Conservation (phyloP, 2,797 vertebrate genomes). For the Sandelia bainsii region DNA sequence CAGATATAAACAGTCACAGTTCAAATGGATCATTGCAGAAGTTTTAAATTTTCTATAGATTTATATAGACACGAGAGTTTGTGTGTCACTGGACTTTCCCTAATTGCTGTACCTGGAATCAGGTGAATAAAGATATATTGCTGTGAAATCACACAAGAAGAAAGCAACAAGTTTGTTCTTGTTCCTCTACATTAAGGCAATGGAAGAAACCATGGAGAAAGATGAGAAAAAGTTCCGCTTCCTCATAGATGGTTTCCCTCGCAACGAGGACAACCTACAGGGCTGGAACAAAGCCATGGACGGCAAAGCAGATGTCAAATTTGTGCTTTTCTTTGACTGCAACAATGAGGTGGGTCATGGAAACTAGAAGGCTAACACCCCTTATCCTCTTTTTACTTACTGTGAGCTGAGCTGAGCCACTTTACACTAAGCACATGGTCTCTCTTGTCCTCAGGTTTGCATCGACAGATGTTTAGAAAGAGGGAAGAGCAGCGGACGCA, state of each 20-base stretch:
- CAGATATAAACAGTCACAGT: neutral
- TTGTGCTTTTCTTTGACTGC: slow-evolving; percentile 98
- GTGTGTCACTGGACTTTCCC: neutral
- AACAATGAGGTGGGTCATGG: slow-evolving; percentile 87
- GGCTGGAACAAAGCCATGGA: slow-evolving; percentile 95
- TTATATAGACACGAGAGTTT: neutral
- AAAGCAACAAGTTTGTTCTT: neutral
- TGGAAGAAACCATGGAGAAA: slow-evolving; percentile 92
- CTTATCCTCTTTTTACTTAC: neutral
- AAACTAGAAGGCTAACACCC: neutral
- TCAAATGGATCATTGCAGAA: neutral
- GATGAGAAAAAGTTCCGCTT: slow-evolving; percentile 92
- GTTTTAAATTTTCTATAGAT: neutral
- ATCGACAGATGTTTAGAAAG: slow-evolving; percentile 93
- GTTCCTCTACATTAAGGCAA: slow-evolving; percentile 84
- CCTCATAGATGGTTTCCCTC: slow-evolving; percentile 98
- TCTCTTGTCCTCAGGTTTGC: slow-evolving; percentile 86
- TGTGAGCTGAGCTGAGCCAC: neutral
- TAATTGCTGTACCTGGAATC: neutral
- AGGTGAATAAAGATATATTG: neutral
- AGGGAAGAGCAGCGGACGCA: slow-evolving; percentile 95
- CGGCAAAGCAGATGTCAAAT: slow-evolving; percentile 92
- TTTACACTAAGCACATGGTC: neutral
- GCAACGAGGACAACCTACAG: slow-evolving; percentile 96
- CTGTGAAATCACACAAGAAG: neutral